phyloP scores from a whole-genome alignment of 2,888 invertebrate species.

The Agrochola circellaris region DNA sequence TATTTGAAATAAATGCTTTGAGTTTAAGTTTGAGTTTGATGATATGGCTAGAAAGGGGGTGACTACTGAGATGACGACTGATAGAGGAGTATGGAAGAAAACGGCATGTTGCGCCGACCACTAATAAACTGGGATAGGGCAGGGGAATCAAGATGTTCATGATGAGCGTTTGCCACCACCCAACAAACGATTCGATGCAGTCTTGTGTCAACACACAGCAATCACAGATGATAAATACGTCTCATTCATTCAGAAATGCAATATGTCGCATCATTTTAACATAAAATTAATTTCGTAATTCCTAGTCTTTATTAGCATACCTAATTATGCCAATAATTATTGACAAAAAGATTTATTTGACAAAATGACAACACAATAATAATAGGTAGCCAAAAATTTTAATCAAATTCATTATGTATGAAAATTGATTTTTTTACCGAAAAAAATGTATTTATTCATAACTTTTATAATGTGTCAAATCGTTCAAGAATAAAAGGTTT shows the following conservation, averaged over 20 bases:
- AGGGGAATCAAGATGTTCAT: background rate
- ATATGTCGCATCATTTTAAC: background rate
- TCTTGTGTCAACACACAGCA: background rate
- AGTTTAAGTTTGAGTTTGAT: no score
- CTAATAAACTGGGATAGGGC: background rate
- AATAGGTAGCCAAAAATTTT: constrained; percentile 8
- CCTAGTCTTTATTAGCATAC: constrained; percentile 25
- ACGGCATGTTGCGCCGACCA: background rate
- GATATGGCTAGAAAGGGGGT: background rate
- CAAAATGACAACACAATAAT: constrained; percentile 31
- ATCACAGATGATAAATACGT: background rate
- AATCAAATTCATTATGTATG: constrained; percentile 30
- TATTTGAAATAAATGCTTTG: no score
- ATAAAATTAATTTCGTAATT: constrained; percentile 25
- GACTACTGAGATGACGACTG: background rate
- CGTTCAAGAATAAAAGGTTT: background rate
- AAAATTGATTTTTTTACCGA: constrained; percentile 12
- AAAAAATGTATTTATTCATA: constrained; percentile 27
- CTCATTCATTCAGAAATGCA: constrained; percentile 1
- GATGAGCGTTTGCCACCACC: background rate
- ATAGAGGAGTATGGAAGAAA: background rate
- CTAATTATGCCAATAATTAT: constrained; percentile 24
- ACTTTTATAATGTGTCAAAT: background rate
- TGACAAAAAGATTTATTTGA: constrained; percentile 25
- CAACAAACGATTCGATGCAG: background rate